Evolutionary conservation across 1,140 invertebrate genomes (phyloP).

Genomic region (Acyrthosiphon pisum): DNA sequence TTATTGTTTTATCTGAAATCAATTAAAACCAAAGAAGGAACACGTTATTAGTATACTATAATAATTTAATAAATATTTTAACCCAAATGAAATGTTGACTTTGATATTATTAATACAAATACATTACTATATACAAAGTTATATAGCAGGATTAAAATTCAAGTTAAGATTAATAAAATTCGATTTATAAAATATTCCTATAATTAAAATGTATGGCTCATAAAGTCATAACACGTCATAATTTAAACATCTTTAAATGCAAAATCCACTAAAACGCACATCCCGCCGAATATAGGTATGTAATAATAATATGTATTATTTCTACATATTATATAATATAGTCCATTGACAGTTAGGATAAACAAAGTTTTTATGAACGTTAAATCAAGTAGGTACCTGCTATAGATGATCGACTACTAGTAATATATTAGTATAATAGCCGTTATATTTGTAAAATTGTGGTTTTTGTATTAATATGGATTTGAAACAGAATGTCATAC

Average conservation of each 20-base stretch:
- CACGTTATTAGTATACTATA: too few species aligned
- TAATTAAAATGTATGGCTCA: not conserved
- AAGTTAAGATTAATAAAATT: not conserved
- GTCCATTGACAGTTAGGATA: not conserved
- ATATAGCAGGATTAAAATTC: not conserved
- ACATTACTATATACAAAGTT: too few species aligned
- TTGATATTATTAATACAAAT: too few species aligned
- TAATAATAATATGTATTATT: not conserved
- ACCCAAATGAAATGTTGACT: too few species aligned
- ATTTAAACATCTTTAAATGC: not conserved
- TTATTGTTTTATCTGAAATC: not conserved
- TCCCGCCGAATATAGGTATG: too few species aligned
- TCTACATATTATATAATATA: not conserved
- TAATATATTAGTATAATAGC: too few species aligned
- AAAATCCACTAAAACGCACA: not conserved
- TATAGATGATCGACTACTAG: too few species aligned
- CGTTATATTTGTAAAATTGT: not conserved
- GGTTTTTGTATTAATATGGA: not conserved
- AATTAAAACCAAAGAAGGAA: not conserved
- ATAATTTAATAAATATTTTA: too few species aligned
- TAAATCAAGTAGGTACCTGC: too few species aligned
- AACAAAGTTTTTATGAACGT: not conserved
- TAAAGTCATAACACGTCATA: too few species aligned
- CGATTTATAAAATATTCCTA: too few species aligned
- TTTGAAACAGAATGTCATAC: not conserved